Evolutionary conservation across 2,113 vertebrate genomes (phyloP).

Genomic region (Corynorhinus townsendii): DNA sequence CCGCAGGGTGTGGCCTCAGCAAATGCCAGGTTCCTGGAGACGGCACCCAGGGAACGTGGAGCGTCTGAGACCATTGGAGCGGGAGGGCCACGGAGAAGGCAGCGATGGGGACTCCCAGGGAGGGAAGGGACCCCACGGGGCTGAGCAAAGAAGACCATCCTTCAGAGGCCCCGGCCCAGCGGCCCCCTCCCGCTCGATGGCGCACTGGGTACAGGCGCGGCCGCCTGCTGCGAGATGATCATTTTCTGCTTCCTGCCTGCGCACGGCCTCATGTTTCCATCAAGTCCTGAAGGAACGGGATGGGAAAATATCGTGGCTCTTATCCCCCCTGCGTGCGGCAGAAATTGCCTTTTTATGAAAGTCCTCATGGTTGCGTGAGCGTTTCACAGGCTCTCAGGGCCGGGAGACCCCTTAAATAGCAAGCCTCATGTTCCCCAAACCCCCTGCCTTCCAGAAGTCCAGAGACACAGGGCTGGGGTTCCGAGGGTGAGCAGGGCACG

Average conservation of each 20-base stretch:
- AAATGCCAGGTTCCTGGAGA: rapidly evolving
- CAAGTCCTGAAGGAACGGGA: conserved; percentile 49
- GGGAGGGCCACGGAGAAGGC: rapidly evolving
- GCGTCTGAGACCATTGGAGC: rapidly evolving
- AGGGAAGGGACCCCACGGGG: background rate
- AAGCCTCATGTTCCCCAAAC: background rate
- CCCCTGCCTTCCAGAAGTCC: background rate
- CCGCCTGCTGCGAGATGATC: conserved; percentile 3
- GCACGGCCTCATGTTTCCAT: conserved; percentile 51
- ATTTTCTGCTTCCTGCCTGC: conserved; percentile 45
- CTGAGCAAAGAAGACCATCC: background rate
- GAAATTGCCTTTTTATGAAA: conserved; percentile 68
- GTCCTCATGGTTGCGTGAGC: background rate
- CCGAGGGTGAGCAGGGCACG: rapidly evolving
- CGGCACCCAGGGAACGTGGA: background rate
- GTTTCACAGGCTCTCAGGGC: background rate
- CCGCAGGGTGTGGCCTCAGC: background rate
- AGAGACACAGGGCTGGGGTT: rapidly evolving
- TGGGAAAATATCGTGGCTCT: conserved; percentile 11
- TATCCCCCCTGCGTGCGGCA: conserved; percentile 23
- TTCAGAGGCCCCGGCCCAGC: conserved; percentile 7
- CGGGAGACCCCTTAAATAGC: background rate
- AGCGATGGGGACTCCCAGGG: rapidly evolving
- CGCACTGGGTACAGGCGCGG: background rate
- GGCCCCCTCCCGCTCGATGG: rapidly evolving